Base-by-base conservation (phyloP, 2,797 vertebrate genomes). In the Tragelaphus eurycerus region DNA sequence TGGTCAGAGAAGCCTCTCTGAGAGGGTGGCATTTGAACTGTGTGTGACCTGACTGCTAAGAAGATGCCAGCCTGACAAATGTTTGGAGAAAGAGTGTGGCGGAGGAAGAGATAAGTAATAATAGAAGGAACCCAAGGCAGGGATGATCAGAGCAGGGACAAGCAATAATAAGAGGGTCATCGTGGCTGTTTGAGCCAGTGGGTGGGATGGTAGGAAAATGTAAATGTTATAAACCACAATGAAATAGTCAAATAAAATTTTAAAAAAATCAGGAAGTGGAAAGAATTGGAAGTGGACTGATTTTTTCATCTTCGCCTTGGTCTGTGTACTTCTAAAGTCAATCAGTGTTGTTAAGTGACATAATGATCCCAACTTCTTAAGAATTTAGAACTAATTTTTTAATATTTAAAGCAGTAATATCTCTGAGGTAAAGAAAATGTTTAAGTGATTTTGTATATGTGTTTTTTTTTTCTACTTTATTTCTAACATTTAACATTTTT, bases 351-450 rank as follows among this genome's bases (percentile, higher is more conserved):
- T 55, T 93, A 83, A 55, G 93, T 50, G 52, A 50, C n/a, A 82
- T 52, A 84, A 79, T 59, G 60, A 93, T 92, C 64, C 43, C 31
- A 93, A 38, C 10, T 7, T 82, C 25, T 86, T 95, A 93, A 93
- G 89, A 79, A 52, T 71, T 86, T 83, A 91, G 50, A 85, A 78
- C 12, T 50, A 46, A 52, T 31, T 87, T 64, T 21, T 96, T 59
- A 92, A 76, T 81, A 60, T 88, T 89, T 90, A 31, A 96, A 93
- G 89, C 86, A 76, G 50, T 86, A 90, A 64, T 59, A 76, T 81
- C 16, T 88, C 21, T 38, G 8, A 29, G 7, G 17, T 55, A 91
- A 94, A 82, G 48, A 91, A 88, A 82, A 48, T 43, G 25, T 71
- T 88, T 11, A 74, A 82, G 19, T 71, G 86, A 82, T 74, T 97